Conservation (phyloP, 2,888 invertebrate species). For the Leucophenga maculata region DNA sequence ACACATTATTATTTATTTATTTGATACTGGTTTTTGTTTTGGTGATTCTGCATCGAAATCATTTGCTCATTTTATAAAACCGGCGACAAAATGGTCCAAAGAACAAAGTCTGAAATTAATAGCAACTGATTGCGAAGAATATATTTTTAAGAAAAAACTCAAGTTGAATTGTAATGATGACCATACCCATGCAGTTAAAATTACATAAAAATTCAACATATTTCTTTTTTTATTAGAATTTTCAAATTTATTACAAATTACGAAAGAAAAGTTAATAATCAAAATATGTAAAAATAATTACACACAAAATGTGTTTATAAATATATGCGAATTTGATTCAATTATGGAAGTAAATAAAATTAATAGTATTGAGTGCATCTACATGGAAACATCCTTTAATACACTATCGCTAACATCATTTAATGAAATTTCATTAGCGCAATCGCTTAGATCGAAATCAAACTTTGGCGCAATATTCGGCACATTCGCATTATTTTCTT, state of each 20-base stretch:
- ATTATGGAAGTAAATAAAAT: no score
- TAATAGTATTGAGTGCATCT: conserved; percentile 7
- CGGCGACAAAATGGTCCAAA: background rate
- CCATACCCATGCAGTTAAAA: no score
- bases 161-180: no score
- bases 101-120: background rate
- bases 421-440: conserved; percentile 45
- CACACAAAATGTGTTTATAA: no score
- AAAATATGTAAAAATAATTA: background rate
- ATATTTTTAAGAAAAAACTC: no score
- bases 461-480: conserved; percentile 37
- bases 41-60: background rate
- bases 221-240: no score
- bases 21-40: background rate
- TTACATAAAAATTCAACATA: no score
- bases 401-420: conserved; percentile 61
- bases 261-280: background rate
- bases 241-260: no score
- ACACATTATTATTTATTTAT: background rate
- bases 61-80: background rate
- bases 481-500: conserved; percentile 33
- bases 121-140: background rate
- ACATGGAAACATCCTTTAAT: conserved; percentile 54
- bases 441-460: conserved; percentile 32
- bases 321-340: no score